These are phyloP conservation scores for Lepidonotus clava DNA, from an alignment of 2,888 invertebrate genomes.

Conservation along the genomic window DNA sequence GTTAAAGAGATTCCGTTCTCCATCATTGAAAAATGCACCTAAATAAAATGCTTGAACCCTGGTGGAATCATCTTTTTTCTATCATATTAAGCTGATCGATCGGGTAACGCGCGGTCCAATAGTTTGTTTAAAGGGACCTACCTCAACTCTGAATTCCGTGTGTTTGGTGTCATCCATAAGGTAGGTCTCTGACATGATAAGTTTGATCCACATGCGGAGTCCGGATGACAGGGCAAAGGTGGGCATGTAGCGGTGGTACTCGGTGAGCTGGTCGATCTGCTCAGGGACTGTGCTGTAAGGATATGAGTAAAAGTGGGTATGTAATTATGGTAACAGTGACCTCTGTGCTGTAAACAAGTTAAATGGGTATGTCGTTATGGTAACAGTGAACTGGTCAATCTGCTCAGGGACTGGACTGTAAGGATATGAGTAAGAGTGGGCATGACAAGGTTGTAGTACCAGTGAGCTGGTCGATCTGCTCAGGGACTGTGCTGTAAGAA, in stretches of 20 bases:
- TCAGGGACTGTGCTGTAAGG: slow-evolving; percentile 25
- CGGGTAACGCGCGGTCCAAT: neutral
- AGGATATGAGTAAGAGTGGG: slow-evolving; percentile 66
- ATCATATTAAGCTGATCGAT: neutral
- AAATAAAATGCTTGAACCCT: too few species aligned
- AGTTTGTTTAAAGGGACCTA: slow-evolving; percentile 40
- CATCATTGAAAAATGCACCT: too few species aligned
- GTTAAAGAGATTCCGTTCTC: too few species aligned
- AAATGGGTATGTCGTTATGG: too few species aligned
- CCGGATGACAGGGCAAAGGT: slow-evolving; percentile 66
- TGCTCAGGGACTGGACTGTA: too few species aligned
- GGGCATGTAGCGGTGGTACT: slow-evolving; percentile 61
- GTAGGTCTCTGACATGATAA: slow-evolving; percentile 65
- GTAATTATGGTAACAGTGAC: too few species aligned
- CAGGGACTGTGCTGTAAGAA: neutral
- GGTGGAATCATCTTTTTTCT: too few species aligned
- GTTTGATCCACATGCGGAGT: slow-evolving; percentile 67
- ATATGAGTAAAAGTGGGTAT: too few species aligned
- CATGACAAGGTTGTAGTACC: slow-evolving; percentile 57
- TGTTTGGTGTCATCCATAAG: slow-evolving; percentile 59
- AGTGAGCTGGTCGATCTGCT: slow-evolving; percentile 30
- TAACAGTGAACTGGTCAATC: too few species aligned
- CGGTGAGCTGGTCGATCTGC: slow-evolving; percentile 52
- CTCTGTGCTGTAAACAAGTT: too few species aligned
- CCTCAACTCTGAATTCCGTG: slow-evolving; percentile 65